These are phyloP conservation scores for Geopemphigus sp. DNA, from an alignment of 1,140 invertebrate genomes.

Conservation along the genomic window DNA sequence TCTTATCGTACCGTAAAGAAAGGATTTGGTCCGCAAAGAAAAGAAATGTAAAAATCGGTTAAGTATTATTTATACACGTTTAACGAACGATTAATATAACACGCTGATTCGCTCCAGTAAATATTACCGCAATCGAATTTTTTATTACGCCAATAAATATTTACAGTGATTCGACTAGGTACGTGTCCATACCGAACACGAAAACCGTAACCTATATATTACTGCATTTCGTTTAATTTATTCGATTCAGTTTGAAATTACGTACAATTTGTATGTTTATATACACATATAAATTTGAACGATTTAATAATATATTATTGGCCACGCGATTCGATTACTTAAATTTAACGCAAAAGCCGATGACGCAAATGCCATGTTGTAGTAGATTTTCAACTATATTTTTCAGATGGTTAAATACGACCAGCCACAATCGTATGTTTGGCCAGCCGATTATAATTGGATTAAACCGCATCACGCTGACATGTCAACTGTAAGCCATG, in stretches of 20 bases:
- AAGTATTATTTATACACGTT: neutral
- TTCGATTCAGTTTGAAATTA: neutral
- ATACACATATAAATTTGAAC: neutral
- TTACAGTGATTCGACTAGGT: conserved; percentile 31
- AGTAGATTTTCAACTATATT: neutral
- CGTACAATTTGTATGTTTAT: neutral
- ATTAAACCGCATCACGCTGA: conserved; percentile 29
- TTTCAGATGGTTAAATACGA: conserved; percentile 41
- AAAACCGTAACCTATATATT: conserved; percentile 28
- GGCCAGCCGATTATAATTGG: conserved; percentile 52
- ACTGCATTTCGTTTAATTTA: neutral
- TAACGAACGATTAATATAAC: conserved; percentile 43
- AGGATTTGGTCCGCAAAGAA: no score
- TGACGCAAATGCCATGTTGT: neutral
- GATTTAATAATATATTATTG: neutral
- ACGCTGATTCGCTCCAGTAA: conserved; percentile 39
- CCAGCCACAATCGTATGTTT: conserved; percentile 50
- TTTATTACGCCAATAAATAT: conserved; percentile 45
- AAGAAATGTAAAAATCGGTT: no score
- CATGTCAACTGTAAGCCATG: conserved; percentile 19
- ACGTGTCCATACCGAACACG: neutral
- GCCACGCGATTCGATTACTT: no score
- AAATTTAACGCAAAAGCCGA: neutral
- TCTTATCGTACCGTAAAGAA: no score
- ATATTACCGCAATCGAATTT: conserved; percentile 30